Evolutionary conservation across 2,888 invertebrate genomes (phyloP).

Genomic region (Pardosa pseudoannulata): DNA sequence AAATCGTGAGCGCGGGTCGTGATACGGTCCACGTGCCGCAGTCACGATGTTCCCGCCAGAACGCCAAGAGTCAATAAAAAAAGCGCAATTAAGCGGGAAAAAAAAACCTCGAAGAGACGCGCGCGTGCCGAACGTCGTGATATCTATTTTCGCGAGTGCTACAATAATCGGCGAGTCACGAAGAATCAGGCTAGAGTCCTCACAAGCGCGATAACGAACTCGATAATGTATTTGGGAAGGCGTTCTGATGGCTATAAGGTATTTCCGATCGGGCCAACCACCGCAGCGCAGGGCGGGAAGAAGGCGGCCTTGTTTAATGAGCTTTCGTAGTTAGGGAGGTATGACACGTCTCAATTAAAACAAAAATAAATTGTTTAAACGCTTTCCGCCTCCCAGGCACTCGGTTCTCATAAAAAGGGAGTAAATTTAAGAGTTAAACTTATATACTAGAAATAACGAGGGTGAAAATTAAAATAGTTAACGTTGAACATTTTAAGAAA

Average conservation of each 20-base stretch:
- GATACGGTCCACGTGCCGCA: slow-evolving; percentile 60
- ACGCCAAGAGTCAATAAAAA: slow-evolving; percentile 57
- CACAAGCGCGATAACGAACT: slow-evolving; percentile 45
- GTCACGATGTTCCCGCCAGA: slow-evolving; percentile 54
- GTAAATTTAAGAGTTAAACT: no score
- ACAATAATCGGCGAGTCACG: slow-evolving; percentile 61
- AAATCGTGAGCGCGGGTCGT: slow-evolving; percentile 60
- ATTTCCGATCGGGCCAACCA: slow-evolving; percentile 19
- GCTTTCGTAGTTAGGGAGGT: neutral
- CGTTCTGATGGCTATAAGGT: slow-evolving; percentile 47
- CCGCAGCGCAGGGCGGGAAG: slow-evolving; percentile 16
- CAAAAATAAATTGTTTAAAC: no score
- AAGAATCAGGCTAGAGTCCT: slow-evolving; percentile 13
- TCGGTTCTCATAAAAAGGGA: no score
- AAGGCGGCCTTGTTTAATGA: neutral
- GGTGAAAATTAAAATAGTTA: no score
- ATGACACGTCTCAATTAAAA: no score
- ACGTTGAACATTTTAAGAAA: no score
- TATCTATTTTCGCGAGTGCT: slow-evolving; percentile 54
- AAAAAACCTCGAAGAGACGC: neutral
- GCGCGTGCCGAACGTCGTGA: slow-evolving; percentile 62
- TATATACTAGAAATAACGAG: no score
- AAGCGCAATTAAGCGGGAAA: slow-evolving; percentile 40
- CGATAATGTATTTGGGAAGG: slow-evolving; percentile 33
- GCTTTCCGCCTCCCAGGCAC: no score